phyloP scores from a whole-genome alignment of 2,113 vertebrate species.

The Xenus cinereus region DNA sequence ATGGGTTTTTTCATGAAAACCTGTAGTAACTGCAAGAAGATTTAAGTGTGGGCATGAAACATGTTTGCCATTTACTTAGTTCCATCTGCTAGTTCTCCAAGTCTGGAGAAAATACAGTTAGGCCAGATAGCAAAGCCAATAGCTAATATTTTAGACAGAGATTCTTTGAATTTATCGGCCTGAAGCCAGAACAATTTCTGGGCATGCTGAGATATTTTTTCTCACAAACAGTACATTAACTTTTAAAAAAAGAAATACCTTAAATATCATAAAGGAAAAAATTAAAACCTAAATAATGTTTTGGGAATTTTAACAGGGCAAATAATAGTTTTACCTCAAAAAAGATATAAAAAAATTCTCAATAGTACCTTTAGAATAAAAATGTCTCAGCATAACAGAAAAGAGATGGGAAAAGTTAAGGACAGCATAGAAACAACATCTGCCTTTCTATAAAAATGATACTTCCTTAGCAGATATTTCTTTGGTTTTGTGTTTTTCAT shows the following conservation, averaged over 20 bases:
- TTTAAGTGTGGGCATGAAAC: background rate
- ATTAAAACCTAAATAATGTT: background rate
- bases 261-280: background rate
- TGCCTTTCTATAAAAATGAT: background rate
- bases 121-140: background rate
- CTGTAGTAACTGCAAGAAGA: background rate
- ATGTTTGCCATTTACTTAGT: background rate
- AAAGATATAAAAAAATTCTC: background rate
- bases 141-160: background rate
- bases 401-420: background rate
- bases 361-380: background rate
- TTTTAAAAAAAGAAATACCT: background rate
- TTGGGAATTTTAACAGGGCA: background rate
- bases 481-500: background rate
- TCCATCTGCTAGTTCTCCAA: background rate
- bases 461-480: background rate
- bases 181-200: background rate
- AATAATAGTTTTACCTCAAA: background rate
- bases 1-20: background rate
- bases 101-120: background rate
- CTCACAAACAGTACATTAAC: background rate
- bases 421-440: background rate
- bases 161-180: background rate
- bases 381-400: background rate
- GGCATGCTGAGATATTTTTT: background rate